These are phyloP conservation scores for Eurytoma adleriae DNA, from an alignment of 2,888 invertebrate species.

Conservation along the genomic window DNA sequence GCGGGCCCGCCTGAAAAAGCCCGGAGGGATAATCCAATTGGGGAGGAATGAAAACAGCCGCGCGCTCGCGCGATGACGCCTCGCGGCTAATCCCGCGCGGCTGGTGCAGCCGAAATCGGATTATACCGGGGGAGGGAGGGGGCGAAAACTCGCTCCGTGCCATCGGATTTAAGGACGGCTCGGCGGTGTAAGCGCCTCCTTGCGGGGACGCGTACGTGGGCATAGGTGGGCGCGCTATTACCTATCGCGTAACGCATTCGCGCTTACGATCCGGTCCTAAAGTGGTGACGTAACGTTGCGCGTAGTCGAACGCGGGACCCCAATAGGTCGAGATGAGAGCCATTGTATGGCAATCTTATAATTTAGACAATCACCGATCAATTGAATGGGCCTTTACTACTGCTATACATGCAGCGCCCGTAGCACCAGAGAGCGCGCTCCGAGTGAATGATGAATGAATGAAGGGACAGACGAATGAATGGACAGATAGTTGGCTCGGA, in stretches of 20 bases:
- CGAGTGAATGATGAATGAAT: slow-evolving; percentile 76
- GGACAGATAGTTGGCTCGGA: slow-evolving; percentile 74
- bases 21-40: slow-evolving; percentile 33
- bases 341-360: slow-evolving; percentile 77
- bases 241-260: slow-evolving; percentile 66
- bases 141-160: slow-evolving; percentile 3
- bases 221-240: slow-evolving; percentile 58
- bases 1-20: slow-evolving; percentile 21
- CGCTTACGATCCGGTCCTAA: slow-evolving; percentile 72
- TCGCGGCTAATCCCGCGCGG: not conserved
- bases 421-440: slow-evolving; percentile 62
- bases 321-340: slow-evolving; percentile 76
- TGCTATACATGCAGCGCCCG: slow-evolving; percentile 74
- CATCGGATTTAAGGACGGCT: slow-evolving; percentile 4
- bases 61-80: slow-evolving; percentile 21
- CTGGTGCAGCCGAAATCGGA: slow-evolving; percentile 27
- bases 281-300: slow-evolving; percentile 74
- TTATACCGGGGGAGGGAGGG: slow-evolving; percentile 12
- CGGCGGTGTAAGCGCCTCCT: slow-evolving; percentile 9
- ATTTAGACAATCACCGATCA: slow-evolving; percentile 77
- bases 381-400: slow-evolving; percentile 77
- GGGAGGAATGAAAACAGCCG: slow-evolving; percentile 10
- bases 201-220: not conserved
- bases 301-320: slow-evolving; percentile 71
- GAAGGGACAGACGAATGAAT: slow-evolving; percentile 77